phyloP scores from a whole-genome alignment of 2,797 vertebrate genomes.

The Smutsia temminckii region DNA sequence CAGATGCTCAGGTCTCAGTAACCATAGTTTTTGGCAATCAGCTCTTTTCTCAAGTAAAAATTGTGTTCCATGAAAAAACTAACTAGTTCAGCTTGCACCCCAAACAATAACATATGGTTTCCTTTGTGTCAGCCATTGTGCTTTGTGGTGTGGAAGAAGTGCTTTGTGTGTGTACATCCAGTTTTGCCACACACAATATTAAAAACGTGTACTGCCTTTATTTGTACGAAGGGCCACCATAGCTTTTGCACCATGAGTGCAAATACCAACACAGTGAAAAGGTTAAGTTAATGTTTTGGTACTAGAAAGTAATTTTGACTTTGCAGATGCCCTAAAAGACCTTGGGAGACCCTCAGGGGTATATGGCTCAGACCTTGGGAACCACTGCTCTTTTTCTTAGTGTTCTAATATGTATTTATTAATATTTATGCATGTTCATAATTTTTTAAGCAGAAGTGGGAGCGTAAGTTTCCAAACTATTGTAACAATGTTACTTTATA shows the following conservation, averaged over 20 bases:
- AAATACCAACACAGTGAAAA: neutral
- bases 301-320: neutral
- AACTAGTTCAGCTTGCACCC: neutral
- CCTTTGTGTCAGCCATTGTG: neutral
- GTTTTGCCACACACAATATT: neutral
- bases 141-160: neutral
- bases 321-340: neutral
- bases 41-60: neutral
- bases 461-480: neutral
- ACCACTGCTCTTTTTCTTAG: neutral
- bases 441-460: neutral
- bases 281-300: neutral
- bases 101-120: accelerated
- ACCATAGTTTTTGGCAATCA: neutral
- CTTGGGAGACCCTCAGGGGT: neutral
- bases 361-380: neutral
- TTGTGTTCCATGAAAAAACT: neutral
- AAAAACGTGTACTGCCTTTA: neutral
- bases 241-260: neutral
- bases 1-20: neutral
- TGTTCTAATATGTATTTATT: neutral
- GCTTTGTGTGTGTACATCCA: neutral
- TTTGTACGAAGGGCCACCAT: neutral
- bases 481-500: neutral
- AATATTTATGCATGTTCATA: neutral